Percentiles rank a stretch among this genome's conserved stretches.
Conservation (phyloP, 2,888 invertebrate species). For the Xestia rhomboidea region DNA sequence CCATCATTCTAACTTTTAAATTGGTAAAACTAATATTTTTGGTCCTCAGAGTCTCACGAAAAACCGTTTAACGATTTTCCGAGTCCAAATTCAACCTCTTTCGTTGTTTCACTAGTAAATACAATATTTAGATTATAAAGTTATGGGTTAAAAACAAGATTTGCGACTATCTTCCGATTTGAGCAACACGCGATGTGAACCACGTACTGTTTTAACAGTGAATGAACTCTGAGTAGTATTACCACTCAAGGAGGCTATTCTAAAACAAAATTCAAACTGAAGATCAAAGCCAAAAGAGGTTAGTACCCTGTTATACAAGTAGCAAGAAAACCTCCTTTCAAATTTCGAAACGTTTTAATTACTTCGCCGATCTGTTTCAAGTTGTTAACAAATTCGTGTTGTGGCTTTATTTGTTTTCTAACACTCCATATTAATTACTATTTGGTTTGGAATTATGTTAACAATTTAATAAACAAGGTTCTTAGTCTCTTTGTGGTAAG, state of each 20-base stretch:
- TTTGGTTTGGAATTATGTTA: slow-evolving; percentile 18
- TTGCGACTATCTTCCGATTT: neutral
- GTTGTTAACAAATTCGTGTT: slow-evolving; percentile 39
- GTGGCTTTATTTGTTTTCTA: slow-evolving; percentile 30
- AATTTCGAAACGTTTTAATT: slow-evolving; percentile 46
- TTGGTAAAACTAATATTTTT: no score
- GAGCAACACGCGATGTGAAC: neutral
- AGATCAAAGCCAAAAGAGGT: slow-evolving; percentile 32
- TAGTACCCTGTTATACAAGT: neutral
- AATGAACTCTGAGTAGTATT: neutral
- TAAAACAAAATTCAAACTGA: neutral
- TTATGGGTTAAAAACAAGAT: neutral
- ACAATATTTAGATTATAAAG: no score
- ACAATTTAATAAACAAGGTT: slow-evolving; percentile 2
- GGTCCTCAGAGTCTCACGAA: no score
- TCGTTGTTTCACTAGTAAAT: no score
- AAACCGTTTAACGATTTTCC: no score
- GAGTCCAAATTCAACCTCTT: no score
- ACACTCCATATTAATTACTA: slow-evolving; percentile 32
- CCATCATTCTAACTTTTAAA: no score
- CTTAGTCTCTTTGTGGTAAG: neutral
- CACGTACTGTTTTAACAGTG: neutral
- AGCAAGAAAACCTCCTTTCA: slow-evolving; percentile 30
- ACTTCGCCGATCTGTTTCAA: slow-evolving; percentile 46
- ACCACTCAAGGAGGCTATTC: neutral